These are phyloP conservation scores for Atherinosoma microstoma DNA, from an alignment of 2,797 vertebrate genomes.

Conservation along the genomic window DNA sequence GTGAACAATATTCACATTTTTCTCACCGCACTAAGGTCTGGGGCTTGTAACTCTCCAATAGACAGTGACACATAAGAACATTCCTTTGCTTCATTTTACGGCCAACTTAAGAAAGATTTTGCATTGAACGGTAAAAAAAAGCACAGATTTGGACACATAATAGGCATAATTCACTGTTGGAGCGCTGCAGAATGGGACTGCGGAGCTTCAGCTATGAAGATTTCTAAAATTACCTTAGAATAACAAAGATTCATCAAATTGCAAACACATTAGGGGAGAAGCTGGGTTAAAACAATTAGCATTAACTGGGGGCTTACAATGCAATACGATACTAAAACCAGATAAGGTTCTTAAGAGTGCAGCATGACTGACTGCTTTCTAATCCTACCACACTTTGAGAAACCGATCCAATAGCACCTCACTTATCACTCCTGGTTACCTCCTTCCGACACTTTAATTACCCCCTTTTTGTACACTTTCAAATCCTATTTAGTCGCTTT, in stretches of 20 bases:
- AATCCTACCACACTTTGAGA: slow-evolving; percentile 64
- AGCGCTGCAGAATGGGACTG: neutral
- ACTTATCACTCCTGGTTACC: slow-evolving; percentile 73
- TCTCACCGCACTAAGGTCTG: slow-evolving; percentile 12
- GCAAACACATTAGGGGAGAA: neutral
- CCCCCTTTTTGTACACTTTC: slow-evolving; percentile 61
- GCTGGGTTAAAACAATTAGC: slow-evolving; percentile 33
- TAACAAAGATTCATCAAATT: slow-evolving; percentile 5
- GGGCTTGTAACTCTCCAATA: slow-evolving; percentile 24
- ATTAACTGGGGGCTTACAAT: slow-evolving; percentile 14
- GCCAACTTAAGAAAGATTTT: slow-evolving; percentile 4
- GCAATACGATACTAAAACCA: slow-evolving; percentile 16
- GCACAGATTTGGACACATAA: slow-evolving; percentile 9
- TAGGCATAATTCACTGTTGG: neutral
- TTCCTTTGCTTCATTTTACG: slow-evolving; percentile 9
- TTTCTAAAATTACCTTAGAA: neutral
- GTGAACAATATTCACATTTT: slow-evolving; percentile 36
- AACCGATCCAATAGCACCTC: slow-evolving; percentile 71
- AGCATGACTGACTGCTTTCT: slow-evolving; percentile 51
- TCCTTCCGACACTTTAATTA: slow-evolving; percentile 81
- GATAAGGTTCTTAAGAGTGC: slow-evolving; percentile 27
- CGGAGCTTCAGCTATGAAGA: slow-evolving; percentile 10
- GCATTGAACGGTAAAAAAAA: slow-evolving; percentile 1
- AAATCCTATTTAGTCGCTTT: slow-evolving; percentile 62
- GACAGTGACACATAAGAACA: slow-evolving; percentile 11